phyloP scores from a whole-genome alignment of 2,888 invertebrate species.

The Xestia c-nigrum region DNA sequence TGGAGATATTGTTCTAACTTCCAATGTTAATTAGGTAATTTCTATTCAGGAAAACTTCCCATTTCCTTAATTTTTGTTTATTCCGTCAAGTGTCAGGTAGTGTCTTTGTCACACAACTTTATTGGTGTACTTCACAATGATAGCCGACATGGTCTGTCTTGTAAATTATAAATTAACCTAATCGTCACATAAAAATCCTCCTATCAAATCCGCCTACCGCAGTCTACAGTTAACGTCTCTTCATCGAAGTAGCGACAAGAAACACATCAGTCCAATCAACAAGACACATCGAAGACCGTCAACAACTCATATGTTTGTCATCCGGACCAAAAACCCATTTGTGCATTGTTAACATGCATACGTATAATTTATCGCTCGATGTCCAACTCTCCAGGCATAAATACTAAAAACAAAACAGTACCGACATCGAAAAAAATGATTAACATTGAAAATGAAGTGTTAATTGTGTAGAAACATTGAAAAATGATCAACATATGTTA shows the following conservation, averaged over 20 bases:
- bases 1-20: not conserved
- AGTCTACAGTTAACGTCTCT: not conserved
- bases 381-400: conserved; percentile 75
- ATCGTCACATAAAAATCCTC: conserved; percentile 8
- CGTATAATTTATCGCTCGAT: conserved; percentile 74
- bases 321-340: conserved; percentile 72
- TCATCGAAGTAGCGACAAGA: not conserved
- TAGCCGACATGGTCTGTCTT: not conserved
- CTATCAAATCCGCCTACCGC: not conserved
- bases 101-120: not conserved
- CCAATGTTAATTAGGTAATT: not conserved
- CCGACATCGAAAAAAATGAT: conserved; percentile 82
- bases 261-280: conserved; percentile 50
- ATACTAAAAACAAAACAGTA: conserved; percentile 80
- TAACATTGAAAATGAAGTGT: conserved; percentile 89
- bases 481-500: conserved; percentile 90
- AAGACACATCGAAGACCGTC: conserved; percentile 47
- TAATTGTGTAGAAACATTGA: conserved; percentile 90
- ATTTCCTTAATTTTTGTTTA: not conserved
- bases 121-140: not conserved
- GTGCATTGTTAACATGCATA: conserved; percentile 75
- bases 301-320: conserved; percentile 58
- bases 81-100: not conserved
- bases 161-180: not conserved
- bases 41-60: not conserved